These are phyloP conservation scores for Sterna hirundo DNA, from an alignment of 2,113 vertebrate genomes.

Conservation along the genomic window DNA sequence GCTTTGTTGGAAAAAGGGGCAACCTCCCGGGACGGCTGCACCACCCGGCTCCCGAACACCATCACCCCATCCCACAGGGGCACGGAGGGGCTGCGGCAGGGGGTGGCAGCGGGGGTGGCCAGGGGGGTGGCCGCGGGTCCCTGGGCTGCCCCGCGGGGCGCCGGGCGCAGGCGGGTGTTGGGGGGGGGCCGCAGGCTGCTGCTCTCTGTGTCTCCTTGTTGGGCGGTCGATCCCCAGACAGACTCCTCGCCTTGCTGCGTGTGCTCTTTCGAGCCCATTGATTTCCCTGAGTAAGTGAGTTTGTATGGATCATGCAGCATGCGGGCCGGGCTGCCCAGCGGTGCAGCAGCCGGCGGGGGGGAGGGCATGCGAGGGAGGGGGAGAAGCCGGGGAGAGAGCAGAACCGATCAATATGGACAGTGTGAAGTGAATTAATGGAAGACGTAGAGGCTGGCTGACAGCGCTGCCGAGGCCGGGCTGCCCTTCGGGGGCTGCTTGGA, in stretches of 20 bases:
- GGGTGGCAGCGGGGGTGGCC: not conserved
- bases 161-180: not conserved
- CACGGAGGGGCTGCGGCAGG: not conserved
- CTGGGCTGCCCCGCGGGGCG: not conserved
- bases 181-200: not conserved
- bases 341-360: slow-evolving; percentile 49
- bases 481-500: slow-evolving; percentile 49
- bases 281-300: slow-evolving; percentile 75
- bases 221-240: slow-evolving; percentile 64
- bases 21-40: rapidly evolving
- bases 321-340: slow-evolving; percentile 52
- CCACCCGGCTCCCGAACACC: not conserved
- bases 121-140: not conserved
- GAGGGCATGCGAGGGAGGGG: not conserved
- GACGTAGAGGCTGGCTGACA: slow-evolving; percentile 59
- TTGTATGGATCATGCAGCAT: slow-evolving; percentile 73
- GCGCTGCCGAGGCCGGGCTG: slow-evolving; percentile 45
- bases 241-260: slow-evolving; percentile 67
- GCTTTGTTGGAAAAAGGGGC: too few relatives aligned
- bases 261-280: slow-evolving; percentile 68
- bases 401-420: slow-evolving; percentile 63
- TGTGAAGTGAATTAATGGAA: slow-evolving; percentile 77
- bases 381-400: slow-evolving; percentile 7
- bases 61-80: rapidly evolving
- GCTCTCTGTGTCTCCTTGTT: slow-evolving; percentile 47